Percentiles rank a stretch among this genome's conserved stretches.
Evolutionary conservation across 2,888 invertebrate genomes (phyloP).

Genomic region (Nycteola revayana): DNA sequence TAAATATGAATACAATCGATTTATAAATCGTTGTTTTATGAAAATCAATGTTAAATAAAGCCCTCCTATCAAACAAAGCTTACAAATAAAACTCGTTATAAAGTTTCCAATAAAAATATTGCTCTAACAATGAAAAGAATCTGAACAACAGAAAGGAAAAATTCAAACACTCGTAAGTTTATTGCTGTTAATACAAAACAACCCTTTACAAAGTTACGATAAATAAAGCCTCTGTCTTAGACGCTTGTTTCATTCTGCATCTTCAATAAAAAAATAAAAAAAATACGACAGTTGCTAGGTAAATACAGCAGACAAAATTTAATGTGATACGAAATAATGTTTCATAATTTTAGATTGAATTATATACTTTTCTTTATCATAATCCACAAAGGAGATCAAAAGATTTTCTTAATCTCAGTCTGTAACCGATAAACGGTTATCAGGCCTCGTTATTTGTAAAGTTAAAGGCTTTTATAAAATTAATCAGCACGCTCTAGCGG

Average conservation of each 20-base stretch:
- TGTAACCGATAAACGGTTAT: constrained; percentile 42
- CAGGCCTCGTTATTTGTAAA: constrained; percentile 50
- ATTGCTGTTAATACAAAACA: constrained; percentile 26
- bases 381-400: constrained; percentile 10
- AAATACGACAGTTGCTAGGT: constrained; percentile 19
- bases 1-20: too few species aligned
- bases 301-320: too few species aligned
- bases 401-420: constrained; percentile 13
- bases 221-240: constrained; percentile 22
- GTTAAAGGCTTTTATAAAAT: constrained; percentile 61
- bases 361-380: not conserved
- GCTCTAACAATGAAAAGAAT: constrained; percentile 49
- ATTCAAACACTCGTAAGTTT: constrained; percentile 22
- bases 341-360: too few species aligned
- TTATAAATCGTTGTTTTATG: too few species aligned
- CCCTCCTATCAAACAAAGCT: constrained; percentile 20
- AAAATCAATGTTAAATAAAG: too few species aligned
- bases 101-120: constrained; percentile 17
- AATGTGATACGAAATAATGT: too few species aligned
- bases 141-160: constrained; percentile 18
- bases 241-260: constrained; percentile 18
- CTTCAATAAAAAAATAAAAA: constrained; percentile 22
- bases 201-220: constrained; percentile 28
- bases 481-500: constrained; percentile 53
- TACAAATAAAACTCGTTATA: constrained; percentile 14